Conservation (phyloP, 2,113 vertebrate species). For the Sterna hirundo region DNA sequence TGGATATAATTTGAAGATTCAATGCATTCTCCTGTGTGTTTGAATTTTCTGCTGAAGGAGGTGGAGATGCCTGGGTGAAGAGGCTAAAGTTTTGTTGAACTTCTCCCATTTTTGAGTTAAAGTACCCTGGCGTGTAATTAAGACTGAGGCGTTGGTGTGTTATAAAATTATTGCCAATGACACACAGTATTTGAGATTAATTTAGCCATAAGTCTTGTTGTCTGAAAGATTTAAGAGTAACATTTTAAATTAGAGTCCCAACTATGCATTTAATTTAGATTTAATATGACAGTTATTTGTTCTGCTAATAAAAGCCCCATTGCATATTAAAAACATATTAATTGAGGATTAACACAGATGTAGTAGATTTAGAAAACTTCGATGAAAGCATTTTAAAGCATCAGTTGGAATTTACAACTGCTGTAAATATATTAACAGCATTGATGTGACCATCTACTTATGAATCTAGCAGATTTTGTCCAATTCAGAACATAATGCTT, state of each 20-base stretch:
- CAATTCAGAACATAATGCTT: not conserved
- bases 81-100: not conserved
- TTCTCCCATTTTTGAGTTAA: not conserved
- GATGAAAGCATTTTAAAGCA: not conserved
- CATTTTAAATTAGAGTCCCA: conserved; percentile 19
- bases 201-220: conserved; percentile 16
- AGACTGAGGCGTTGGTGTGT: not conserved
- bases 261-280: conserved; percentile 34
- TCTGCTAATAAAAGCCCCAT: conserved; percentile 32
- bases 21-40: not conserved
- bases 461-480: not conserved
- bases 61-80: not conserved
- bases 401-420: not conserved
- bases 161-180: not conserved
- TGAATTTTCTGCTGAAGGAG: not conserved
- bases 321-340: conserved; percentile 52
- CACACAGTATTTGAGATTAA: not conserved
- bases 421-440: not conserved
- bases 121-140: not conserved
- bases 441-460: not conserved
- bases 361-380: conserved; percentile 28
- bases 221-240: conserved; percentile 33
- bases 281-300: conserved; percentile 47
- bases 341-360: conserved; percentile 29
- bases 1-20: not conserved